phyloP scores from a whole-genome alignment of 2,888 invertebrate species.

The Athalia cordata region DNA sequence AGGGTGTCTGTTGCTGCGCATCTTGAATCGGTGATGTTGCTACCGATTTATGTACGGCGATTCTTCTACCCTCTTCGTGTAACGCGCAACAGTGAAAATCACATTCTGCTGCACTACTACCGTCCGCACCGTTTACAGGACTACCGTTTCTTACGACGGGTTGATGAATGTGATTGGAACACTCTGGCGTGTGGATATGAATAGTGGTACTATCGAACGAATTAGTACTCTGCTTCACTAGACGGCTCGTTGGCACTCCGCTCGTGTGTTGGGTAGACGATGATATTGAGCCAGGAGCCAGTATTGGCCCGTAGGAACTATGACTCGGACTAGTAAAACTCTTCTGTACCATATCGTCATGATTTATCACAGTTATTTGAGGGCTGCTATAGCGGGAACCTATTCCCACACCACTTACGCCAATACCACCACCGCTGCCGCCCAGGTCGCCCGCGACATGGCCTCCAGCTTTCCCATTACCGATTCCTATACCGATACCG shows the following conservation, averaged over 20 bases:
- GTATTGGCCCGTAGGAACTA: constrained; percentile 68
- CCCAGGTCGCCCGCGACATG: constrained; percentile 74
- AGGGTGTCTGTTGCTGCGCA: constrained; percentile 76
- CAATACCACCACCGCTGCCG: constrained; percentile 10
- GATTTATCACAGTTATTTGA: constrained; percentile 95
- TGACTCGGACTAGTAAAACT: constrained; percentile 71
- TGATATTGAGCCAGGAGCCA: constrained; percentile 61
- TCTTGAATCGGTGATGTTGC: constrained; percentile 95
- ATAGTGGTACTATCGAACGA: constrained; percentile 85
- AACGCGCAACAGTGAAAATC: constrained; percentile 97
- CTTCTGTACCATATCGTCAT: constrained; percentile 84
- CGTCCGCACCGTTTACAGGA: constrained; percentile 77
- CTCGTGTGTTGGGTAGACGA: constrained; percentile 51
- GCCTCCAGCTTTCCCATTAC: constrained; percentile 73
- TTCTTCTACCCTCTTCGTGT: constrained; percentile 94
- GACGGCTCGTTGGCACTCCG: constrained; percentile 66
- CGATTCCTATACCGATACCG: constrained; percentile 50
- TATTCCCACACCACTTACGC: constrained; percentile 50
- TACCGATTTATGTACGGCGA: constrained; percentile 93
- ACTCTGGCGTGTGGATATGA: constrained; percentile 90
- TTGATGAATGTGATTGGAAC: constrained; percentile 82
- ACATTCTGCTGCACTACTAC: constrained; percentile 82
- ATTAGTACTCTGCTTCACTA: constrained; percentile 75
- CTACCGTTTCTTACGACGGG: constrained; percentile 81
- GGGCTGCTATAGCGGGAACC: constrained; percentile 79